Evolutionary conservation across 2,888 invertebrate genomes (phyloP).

Genomic region (Dioctria rufipes): DNA sequence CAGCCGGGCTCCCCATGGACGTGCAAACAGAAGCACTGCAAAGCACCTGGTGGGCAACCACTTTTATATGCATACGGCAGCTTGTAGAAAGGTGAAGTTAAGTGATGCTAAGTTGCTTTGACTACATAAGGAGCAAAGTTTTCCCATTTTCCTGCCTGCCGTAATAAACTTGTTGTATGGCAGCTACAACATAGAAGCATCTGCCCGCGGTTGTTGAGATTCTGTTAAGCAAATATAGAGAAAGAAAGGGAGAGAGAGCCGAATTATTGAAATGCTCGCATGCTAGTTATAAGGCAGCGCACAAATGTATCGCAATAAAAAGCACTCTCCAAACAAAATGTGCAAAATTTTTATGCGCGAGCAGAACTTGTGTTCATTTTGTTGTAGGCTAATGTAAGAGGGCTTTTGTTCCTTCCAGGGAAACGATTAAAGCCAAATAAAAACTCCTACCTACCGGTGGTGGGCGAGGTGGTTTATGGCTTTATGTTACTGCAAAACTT

Average conservation of each 20-base stretch:
- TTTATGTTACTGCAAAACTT: slow-evolving; percentile 28
- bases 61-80: slow-evolving; percentile 12
- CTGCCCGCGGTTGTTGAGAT: slow-evolving; percentile 38
- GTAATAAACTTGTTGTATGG: not conserved
- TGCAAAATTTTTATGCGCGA: slow-evolving; percentile 17
- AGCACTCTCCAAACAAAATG: slow-evolving; percentile 16
- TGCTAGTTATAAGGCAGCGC: not conserved
- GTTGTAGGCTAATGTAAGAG: slow-evolving; percentile 5
- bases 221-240: slow-evolving; percentile 12
- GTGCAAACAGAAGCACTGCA: not conserved
- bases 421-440: not conserved
- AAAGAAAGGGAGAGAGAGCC: not conserved
- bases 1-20: not conserved
- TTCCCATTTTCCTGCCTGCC: not conserved
- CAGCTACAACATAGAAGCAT: slow-evolving; percentile 23
- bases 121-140: slow-evolving; percentile 3
- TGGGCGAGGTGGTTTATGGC: no score
- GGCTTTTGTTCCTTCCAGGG: not conserved
- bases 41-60: slow-evolving; percentile 14
- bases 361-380: not conserved
- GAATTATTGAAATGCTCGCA: slow-evolving; percentile 31
- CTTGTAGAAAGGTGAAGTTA: slow-evolving; percentile 48
- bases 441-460: not conserved
- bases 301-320: slow-evolving; percentile 4
- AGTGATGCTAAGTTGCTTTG: slow-evolving; percentile 47